phyloP scores from a whole-genome alignment of 2,888 invertebrate species.

The Parnassius smintheus region DNA sequence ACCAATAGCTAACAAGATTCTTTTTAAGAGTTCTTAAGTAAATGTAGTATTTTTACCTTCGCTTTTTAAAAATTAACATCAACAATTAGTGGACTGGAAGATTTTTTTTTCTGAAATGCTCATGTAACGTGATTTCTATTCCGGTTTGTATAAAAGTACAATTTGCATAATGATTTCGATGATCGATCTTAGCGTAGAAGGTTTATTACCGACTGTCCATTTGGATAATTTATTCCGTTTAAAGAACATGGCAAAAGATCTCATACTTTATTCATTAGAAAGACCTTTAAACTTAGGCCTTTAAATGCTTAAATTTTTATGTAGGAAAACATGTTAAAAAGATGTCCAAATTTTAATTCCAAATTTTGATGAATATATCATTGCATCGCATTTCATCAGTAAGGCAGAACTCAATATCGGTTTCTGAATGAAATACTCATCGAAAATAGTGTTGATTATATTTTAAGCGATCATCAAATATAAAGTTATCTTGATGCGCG shows the following conservation, averaged over 20 bases:
- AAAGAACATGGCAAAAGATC: not conserved
- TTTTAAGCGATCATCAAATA: slow-evolving; percentile 11
- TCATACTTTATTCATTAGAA: not conserved
- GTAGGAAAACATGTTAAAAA: no score
- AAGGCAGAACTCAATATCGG: not conserved
- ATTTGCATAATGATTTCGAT: slow-evolving; percentile 19
- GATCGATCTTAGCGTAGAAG: slow-evolving; percentile 11
- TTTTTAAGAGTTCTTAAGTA: no score
- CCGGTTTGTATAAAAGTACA: slow-evolving; percentile 11
- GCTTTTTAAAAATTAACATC: not conserved
- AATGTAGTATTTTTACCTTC: no score
- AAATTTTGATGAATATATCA: no score
- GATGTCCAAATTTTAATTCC: no score
- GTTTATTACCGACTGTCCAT: slow-evolving; percentile 3
- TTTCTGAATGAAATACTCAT: slow-evolving; percentile 1
- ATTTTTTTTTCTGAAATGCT: slow-evolving; percentile 1
- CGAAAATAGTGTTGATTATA: slow-evolving; percentile 4
- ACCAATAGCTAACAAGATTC: no score
- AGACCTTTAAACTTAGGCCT: not conserved
- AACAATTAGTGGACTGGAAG: slow-evolving; percentile 1
- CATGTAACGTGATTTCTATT: slow-evolving; percentile 1
- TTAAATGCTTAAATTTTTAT: no score
- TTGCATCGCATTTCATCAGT: no score
- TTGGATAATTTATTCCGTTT: slow-evolving; percentile 10
- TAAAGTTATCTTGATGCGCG: slow-evolving; percentile 24